Evolutionary conservation across 2,113 vertebrate species (phyloP).

Genomic region (Lanius collurio): DNA sequence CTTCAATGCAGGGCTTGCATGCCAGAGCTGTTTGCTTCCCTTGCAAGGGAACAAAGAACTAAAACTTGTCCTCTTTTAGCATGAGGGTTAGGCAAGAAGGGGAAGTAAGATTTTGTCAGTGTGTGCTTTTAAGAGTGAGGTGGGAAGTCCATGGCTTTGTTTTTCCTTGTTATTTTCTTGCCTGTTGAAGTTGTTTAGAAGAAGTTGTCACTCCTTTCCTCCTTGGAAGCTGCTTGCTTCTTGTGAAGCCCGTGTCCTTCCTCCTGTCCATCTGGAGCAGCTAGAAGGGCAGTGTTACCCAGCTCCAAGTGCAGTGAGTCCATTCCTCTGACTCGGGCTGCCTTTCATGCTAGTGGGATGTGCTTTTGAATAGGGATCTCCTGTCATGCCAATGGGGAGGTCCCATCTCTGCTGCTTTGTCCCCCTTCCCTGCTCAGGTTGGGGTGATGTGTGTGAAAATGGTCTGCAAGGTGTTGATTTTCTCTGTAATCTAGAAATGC

Average conservation of each 20-base stretch:
- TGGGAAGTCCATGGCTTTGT: not conserved
- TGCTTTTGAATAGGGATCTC: not conserved
- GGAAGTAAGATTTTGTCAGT: not conserved
- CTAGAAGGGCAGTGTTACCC: not conserved
- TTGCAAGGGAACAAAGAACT: not conserved
- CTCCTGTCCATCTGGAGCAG: not conserved
- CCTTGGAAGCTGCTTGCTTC: not conserved
- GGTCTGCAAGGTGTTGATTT: not conserved
- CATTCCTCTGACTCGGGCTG: rapidly evolving
- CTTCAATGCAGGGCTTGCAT: not conserved
- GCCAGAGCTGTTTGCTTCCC: not conserved
- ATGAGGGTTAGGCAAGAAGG: not conserved
- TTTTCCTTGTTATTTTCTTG: not conserved
- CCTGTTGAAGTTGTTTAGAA: not conserved
- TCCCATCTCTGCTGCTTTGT: not conserved
- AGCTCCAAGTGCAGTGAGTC: rapidly evolving
- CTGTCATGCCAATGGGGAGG: not conserved
- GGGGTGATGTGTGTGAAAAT: not conserved
- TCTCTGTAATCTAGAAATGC: not conserved
- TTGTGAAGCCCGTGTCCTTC: not conserved
- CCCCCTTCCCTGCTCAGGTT: not conserved
- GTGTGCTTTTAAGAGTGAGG: not conserved
- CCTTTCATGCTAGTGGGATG: not conserved
- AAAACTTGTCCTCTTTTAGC: not conserved
- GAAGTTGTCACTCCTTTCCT: not conserved